Evolutionary conservation across 2,113 vertebrate species (phyloP).

Genomic region (Galemys pyrenaicus): DNA sequence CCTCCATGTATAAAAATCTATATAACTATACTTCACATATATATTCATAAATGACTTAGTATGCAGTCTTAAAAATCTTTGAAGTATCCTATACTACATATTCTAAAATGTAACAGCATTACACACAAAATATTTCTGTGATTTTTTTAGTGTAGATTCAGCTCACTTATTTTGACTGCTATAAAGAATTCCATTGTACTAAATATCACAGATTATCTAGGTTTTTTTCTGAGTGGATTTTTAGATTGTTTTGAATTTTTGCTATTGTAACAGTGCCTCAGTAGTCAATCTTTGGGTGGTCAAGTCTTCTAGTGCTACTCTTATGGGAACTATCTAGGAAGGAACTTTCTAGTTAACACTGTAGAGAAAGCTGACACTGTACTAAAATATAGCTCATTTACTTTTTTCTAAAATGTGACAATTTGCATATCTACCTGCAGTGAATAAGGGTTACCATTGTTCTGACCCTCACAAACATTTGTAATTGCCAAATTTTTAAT

Average conservation of each 20-base stretch:
- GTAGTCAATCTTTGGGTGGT: not conserved
- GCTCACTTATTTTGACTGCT: not conserved
- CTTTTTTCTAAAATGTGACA: not conserved
- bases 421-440: not conserved
- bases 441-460: not conserved
- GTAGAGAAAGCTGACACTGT: not conserved
- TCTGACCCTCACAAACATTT: not conserved
- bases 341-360: not conserved
- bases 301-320: not conserved
- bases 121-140: slow-evolving; percentile 2
- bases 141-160: not conserved
- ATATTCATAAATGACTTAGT: not conserved
- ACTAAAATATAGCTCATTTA: not conserved
- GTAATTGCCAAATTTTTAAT: not conserved
- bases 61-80: not conserved
- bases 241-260: not conserved
- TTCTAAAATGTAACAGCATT: not conserved
- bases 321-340: not conserved
- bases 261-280: not conserved
- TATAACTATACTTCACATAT: not conserved
- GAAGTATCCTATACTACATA: not conserved
- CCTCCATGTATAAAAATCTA: no score
- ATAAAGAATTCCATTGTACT: not conserved
- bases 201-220: not conserved
- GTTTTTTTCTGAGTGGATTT: not conserved